A percentile compares a stretch with the other conserved stretches of the same genome.
Evolutionary conservation across 2,888 invertebrate species (phyloP).

Genomic region (Drosophila putrida): DNA sequence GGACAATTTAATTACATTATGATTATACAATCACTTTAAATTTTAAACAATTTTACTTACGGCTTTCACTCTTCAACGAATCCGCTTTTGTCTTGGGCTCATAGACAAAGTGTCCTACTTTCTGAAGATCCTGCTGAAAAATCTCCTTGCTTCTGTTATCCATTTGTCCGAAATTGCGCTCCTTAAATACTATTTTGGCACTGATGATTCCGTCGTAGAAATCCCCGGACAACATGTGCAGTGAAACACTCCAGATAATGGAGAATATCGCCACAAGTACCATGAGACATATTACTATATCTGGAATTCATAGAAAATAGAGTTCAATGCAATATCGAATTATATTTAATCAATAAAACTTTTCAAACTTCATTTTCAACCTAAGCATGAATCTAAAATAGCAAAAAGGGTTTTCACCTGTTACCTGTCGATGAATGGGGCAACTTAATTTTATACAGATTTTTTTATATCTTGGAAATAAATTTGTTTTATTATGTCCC

Average conservation of each 20-base stretch:
- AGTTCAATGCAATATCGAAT: too few relatives aligned
- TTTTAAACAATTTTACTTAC: slow-evolving; percentile 46
- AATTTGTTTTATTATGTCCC: too few relatives aligned
- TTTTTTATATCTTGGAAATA: too few relatives aligned
- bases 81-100: slow-evolving; percentile 31
- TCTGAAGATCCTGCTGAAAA: slow-evolving; percentile 67
- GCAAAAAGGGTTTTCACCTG: not conserved
- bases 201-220: slow-evolving; percentile 79
- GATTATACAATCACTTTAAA: too few relatives aligned
- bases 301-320: slow-evolving; percentile 41
- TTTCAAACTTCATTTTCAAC: too few relatives aligned
- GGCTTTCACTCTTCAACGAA: slow-evolving; percentile 51
- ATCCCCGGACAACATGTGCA: slow-evolving; percentile 80
- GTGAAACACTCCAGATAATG: slow-evolving; percentile 79
- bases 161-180: slow-evolving; percentile 71
- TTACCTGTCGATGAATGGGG: too few relatives aligned
- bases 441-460: too few relatives aligned
- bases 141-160: slow-evolving; percentile 66
- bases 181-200: slow-evolving; percentile 79
- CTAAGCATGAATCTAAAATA: too few relatives aligned
- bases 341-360: too few relatives aligned
- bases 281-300: slow-evolving; percentile 81
- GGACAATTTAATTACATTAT: not conserved
- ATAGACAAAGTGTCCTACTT: slow-evolving; percentile 45
- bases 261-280: slow-evolving; percentile 80